phyloP scores from a whole-genome alignment of 1,140 invertebrate species.

The Globodera rostochiensis region DNA sequence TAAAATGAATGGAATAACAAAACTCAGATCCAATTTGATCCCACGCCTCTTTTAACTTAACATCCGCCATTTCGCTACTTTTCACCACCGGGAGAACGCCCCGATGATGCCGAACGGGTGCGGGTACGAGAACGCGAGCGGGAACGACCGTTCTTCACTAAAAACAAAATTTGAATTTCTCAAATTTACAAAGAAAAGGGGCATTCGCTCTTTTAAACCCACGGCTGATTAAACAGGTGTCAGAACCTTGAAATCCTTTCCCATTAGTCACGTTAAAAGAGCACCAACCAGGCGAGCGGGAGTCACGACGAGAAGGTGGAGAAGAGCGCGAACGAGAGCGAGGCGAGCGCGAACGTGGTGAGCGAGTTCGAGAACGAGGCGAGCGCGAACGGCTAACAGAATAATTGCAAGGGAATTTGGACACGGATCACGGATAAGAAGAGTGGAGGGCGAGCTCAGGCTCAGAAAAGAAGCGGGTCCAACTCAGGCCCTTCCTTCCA shows the following conservation, averaged over 20 bases:
- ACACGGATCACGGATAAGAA: too few relatives aligned
- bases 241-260: too few relatives aligned
- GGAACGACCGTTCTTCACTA: constrained; percentile 16
- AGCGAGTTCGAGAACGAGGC: constrained; percentile 28
- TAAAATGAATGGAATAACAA: background rate
- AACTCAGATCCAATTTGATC: background rate
- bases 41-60: background rate
- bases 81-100: background rate
- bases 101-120: constrained; percentile 7
- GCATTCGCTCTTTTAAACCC: background rate
- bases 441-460: too few relatives aligned
- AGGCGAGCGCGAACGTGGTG: constrained; percentile 37
- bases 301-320: constrained; percentile 3
- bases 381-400: constrained; percentile 44
- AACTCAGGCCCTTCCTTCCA: too few relatives aligned
- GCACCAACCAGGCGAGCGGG: background rate
- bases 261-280: background rate
- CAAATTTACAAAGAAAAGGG: too few relatives aligned
- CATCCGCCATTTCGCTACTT: background rate
- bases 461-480: too few relatives aligned
- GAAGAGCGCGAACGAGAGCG: constrained; percentile 25
- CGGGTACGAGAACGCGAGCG: constrained; percentile 26
- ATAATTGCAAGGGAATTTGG: too few relatives aligned
- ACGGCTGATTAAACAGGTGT: background rate
- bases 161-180: background rate